Base-by-base conservation (phyloP, 1,140 invertebrate genomes). In the Drosophila carrolli region DNA sequence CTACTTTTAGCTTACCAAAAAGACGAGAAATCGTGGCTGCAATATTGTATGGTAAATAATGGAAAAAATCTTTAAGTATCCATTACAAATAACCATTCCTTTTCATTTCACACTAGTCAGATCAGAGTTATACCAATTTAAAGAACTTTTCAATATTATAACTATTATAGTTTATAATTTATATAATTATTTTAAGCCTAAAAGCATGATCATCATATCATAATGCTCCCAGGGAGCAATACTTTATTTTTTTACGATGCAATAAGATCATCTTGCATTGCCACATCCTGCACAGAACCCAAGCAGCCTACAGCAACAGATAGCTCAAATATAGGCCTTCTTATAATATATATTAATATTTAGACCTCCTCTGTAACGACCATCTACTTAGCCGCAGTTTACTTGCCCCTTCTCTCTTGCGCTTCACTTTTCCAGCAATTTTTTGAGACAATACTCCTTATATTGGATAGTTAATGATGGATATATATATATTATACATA, bases 381-480 rank as follows among this genome's bases (percentile, higher is more conserved):
- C 61, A 38, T 40, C 16, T 61, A 61, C 47, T 51, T 59, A 41
- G 10, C 35, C 41, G 27, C 23, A 32, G 11, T 43, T 65, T 40
- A 58, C 61, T 58, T 38, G 46, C 60, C 43, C 40, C 41, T 16
- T 40, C 32, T 55, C 14, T 55, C 16, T 55, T 13, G 47, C 29
- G 54, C 37, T 61, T 56, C 37, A 38, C 56, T 59, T 67, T 59
- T 78, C 11, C 75, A 71, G 75, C 75, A 78, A 78, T 78, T 78
- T 78, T 78, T 78, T 78, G 75, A 78, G 75, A 78, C 75, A 78
- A 78, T 78, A 78, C 75, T 78, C 67, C 74, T 71, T 77, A 71
- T 76, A 76, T 76, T 67, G 70, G 60, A 76, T 76, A 74, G 71
- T 61, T 74, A 74, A 72, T 46, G 51, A 70, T 71, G 50, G 67